Evolutionary conservation across 2,888 invertebrate genomes (phyloP).

Genomic region (Eupithecia subfuscata): DNA sequence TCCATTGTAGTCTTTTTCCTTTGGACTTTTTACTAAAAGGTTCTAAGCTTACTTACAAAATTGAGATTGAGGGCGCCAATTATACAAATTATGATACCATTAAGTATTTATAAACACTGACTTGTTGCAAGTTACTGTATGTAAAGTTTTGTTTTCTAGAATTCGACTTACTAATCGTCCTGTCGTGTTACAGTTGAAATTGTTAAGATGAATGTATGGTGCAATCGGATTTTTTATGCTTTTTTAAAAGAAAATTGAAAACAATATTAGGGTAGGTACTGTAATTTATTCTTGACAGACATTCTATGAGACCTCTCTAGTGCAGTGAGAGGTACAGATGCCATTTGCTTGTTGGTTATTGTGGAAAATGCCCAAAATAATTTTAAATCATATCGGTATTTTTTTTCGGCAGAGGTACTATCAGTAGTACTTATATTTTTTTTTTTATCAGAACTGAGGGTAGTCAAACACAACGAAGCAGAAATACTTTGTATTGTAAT

Average conservation of each 20-base stretch:
- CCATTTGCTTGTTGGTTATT: slow-evolving; percentile 66
- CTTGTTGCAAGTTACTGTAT: background rate
- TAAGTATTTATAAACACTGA: background rate
- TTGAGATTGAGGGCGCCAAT: background rate
- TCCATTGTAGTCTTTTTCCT: slow-evolving; percentile 13
- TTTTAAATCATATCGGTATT: slow-evolving; percentile 47
- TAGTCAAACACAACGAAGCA: slow-evolving; percentile 75
- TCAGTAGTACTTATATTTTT: too few relatives aligned
- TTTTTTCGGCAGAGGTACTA: slow-evolving; percentile 59
- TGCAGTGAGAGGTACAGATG: slow-evolving; percentile 58
- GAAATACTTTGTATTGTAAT: slow-evolving; percentile 66
- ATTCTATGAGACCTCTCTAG: slow-evolving; percentile 34
- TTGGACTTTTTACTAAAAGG: background rate
- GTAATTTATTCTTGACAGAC: slow-evolving; percentile 44
- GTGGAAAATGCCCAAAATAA: slow-evolving; percentile 44
- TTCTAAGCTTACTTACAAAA: slow-evolving; percentile 3
- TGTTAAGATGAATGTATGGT: slow-evolving; percentile 60
- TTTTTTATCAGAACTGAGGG: slow-evolving; percentile 40
- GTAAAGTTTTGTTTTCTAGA: slow-evolving; percentile 39
- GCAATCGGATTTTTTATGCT: slow-evolving; percentile 47
- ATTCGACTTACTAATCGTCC: slow-evolving; percentile 42
- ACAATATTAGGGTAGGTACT: slow-evolving; percentile 28
- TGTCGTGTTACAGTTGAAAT: slow-evolving; percentile 52
- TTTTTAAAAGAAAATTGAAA: slow-evolving; percentile 37
- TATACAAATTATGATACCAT: slow-evolving; percentile 1